phyloP scores from a whole-genome alignment of 1,140 invertebrate genomes.

The Aphaenogaster floridana region DNA sequence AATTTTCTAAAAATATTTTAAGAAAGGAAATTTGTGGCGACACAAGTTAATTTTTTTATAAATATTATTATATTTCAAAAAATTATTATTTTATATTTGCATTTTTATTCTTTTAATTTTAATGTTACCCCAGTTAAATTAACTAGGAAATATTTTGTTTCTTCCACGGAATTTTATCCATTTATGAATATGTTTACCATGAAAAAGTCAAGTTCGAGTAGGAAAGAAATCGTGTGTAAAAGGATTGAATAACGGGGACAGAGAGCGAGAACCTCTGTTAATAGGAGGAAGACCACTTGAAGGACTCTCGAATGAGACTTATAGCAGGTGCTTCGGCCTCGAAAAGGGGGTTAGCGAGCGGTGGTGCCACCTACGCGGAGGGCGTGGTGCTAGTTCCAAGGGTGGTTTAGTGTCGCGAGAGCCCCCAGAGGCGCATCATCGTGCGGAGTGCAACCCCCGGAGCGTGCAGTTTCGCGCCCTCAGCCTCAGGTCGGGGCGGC shows the following conservation, averaged over 20 bases:
- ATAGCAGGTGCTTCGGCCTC: conserved; percentile 26
- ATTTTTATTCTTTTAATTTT: neutral
- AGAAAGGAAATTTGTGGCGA: neutral
- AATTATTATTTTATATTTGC: neutral
- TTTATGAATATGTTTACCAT: neutral
- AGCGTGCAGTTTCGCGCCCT: conserved; percentile 62
- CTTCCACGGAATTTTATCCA: neutral
- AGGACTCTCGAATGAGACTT: neutral
- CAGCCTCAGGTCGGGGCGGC: conserved; percentile 60
- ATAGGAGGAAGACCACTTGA: neutral
- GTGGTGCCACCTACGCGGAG: conserved; percentile 85
- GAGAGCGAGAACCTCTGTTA: neutral
- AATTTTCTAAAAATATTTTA: neutral
- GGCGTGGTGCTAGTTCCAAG: conserved; percentile 86
- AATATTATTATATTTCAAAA: neutral
- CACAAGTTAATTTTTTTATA: neutral
- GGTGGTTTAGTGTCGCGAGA: conserved; percentile 78
- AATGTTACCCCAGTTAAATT: neutral
- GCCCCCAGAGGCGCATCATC: conserved; percentile 76
- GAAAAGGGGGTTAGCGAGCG: conserved; percentile 35
- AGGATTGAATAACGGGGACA: neutral
- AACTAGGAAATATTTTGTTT: neutral
- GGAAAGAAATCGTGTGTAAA: neutral
- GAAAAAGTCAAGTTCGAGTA: neutral
- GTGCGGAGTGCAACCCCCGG: conserved; percentile 70